phyloP scores from a whole-genome alignment of 2,888 invertebrate genomes.

The Papilio elwesi region DNA sequence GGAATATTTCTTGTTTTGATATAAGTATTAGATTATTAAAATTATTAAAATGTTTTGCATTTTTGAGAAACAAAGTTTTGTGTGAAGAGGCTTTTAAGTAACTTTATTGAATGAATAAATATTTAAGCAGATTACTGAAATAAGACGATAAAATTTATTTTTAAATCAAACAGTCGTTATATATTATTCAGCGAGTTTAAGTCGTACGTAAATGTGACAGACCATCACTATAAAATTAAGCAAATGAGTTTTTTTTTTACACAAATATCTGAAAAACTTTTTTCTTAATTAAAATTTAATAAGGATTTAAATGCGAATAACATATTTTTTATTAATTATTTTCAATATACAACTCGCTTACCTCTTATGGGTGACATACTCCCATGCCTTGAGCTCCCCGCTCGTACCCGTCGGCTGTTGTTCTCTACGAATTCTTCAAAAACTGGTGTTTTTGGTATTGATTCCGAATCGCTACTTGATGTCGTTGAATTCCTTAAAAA shows the following conservation, averaged over 20 bases:
- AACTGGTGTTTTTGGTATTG: constrained; percentile 75
- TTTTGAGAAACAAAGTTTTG: neutral
- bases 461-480: constrained; percentile 78
- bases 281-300: too few species aligned
- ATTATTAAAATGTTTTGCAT: neutral
- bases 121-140: neutral
- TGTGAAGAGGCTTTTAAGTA: neutral
- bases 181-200: constrained; percentile 1
- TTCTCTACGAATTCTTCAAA: constrained; percentile 77
- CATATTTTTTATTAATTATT: too few species aligned
- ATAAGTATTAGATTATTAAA: neutral
- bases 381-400: constrained; percentile 62
- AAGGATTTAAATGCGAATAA: too few species aligned
- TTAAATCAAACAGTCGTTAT: neutral
- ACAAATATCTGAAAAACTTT: too few species aligned
- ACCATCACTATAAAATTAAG: too few species aligned
- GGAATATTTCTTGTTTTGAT: too few species aligned
- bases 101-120: neutral
- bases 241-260: too few species aligned
- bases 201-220: too few species aligned
- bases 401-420: constrained; percentile 58
- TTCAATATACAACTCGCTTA: constrained; percentile 41
- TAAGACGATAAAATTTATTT: neutral
- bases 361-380: constrained; percentile 71
- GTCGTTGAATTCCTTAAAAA: constrained; percentile 68